These are phyloP conservation scores for Malurus splendens DNA, from an alignment of 2,797 vertebrate genomes.

Conservation along the genomic window DNA sequence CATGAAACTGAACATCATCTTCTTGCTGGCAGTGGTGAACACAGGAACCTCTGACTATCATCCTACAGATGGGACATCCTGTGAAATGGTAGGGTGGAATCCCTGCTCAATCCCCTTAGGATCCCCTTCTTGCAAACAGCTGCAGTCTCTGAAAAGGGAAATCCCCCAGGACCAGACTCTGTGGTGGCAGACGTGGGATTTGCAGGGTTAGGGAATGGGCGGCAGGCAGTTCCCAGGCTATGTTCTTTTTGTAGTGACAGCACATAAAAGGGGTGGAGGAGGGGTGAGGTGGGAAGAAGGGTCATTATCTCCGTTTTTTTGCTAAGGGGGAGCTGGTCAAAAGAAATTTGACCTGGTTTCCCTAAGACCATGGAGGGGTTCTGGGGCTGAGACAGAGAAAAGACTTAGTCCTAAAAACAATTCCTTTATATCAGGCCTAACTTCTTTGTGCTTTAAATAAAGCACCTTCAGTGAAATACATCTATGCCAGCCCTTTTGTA, in stretches of 20 bases:
- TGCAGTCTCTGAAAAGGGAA: background rate
- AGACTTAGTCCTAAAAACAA: background rate
- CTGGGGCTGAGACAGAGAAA: background rate
- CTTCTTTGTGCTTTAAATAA: background rate
- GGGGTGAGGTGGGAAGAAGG: background rate
- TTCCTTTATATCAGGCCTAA: background rate
- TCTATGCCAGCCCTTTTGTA: background rate
- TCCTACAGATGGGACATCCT: slow-evolving; percentile 63
- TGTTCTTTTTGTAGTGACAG: background rate
- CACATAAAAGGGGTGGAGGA: background rate
- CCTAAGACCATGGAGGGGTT: background rate
- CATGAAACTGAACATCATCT: slow-evolving; percentile 80
- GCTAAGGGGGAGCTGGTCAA: background rate
- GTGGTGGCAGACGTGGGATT: background rate
- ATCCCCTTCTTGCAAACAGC: background rate
- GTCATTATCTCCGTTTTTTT: background rate
- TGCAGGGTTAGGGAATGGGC: background rate
- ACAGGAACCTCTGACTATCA: slow-evolving; percentile 59
- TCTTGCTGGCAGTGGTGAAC: slow-evolving; percentile 75
- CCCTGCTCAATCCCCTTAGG: background rate
- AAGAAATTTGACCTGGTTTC: background rate
- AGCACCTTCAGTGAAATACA: background rate
- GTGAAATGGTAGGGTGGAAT: slow-evolving; percentile 78
- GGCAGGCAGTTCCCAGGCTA: background rate
- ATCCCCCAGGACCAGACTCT: background rate